These are phyloP conservation scores for Pagetopsis macropterus DNA, from an alignment of 2,797 vertebrate genomes.

Conservation along the genomic window DNA sequence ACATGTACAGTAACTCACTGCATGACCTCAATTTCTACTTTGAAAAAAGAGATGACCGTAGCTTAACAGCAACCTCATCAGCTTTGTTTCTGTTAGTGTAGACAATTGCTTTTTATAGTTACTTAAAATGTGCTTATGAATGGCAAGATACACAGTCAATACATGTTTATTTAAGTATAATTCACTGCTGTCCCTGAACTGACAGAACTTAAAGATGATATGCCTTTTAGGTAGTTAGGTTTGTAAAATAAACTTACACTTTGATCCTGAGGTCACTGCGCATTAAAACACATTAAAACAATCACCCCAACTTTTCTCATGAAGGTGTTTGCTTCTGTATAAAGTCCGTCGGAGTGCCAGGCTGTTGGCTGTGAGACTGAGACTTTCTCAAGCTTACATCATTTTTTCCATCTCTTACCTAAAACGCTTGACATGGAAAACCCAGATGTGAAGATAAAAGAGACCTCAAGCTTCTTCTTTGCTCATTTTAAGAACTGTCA, in stretches of 20 bases:
- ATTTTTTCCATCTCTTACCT: slow-evolving; percentile 68
- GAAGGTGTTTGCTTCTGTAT: slow-evolving; percentile 12
- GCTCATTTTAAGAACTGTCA: slow-evolving; percentile 19
- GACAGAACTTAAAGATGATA: not conserved
- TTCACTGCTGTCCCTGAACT: not conserved
- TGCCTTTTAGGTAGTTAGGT: not conserved
- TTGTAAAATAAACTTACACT: slow-evolving; percentile 36
- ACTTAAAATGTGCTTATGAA: slow-evolving; percentile 13
- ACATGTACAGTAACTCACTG: not conserved
- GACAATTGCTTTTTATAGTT: slow-evolving; percentile 9
- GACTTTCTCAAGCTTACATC: slow-evolving; percentile 28
- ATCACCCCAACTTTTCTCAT: not conserved
- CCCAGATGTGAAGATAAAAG: slow-evolving; percentile 58
- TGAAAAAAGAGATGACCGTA: slow-evolving; percentile 24
- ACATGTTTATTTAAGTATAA: not conserved
- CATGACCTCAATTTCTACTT: not conserved
- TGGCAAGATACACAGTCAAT: not conserved
- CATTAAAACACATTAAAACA: not conserved
- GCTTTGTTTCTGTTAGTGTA: not conserved
- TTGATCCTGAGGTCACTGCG: not conserved
- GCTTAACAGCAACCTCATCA: slow-evolving; percentile 2
- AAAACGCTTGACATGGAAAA: slow-evolving; percentile 63
- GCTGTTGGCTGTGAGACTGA: slow-evolving; percentile 8
- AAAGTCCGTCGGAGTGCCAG: slow-evolving; percentile 9
- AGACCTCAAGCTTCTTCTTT: slow-evolving; percentile 29